Base-by-base conservation (phyloP, 2,888 invertebrate species). In the Heliconius aoede region DNA sequence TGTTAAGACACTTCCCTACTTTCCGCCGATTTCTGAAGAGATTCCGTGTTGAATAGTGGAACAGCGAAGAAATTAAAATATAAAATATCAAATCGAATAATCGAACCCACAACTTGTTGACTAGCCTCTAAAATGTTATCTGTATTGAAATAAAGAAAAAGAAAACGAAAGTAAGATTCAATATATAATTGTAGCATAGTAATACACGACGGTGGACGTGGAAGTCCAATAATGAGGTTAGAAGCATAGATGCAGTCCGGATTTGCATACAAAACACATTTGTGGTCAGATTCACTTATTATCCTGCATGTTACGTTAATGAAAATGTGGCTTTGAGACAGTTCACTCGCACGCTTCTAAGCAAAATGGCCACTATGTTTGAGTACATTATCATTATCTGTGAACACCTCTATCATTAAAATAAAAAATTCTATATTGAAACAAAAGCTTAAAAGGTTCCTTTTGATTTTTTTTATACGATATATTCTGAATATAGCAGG, bases 181-280 rank as follows among this genome's bases (percentile, higher is more conserved):
- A 32, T 36, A 18, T 40, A 3, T 40, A 72, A 61, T 61, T 7
- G 32, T 26, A 40, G 21, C 60, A 60, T 36, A 60, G 26, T 9
- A 32, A 30, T 24, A 30, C 61, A 60, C 24, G 58, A 24, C 40
- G 46, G 11, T 46, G 40, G 68, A 69, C 30, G 21, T 30, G 30
- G 4, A 62, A 30, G 36, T 69, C 24, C 61, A 61, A 72, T 61
- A 72, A 72, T 61, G 58, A 36, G 36, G 21, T 40, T 72, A 58
- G 21, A 26, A 72, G 61, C 36, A 72, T 60, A 72, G 24, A 72
- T 60, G 72, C 72, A 61, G 40, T 40, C 3, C 61, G 40, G 9
- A 76, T 76, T 67, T 68, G 36, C 73, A 76, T 73, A 32, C 68
- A 64, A 72, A 67, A 76, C 60, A 73, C 32, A 61, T 68, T 76